Percentiles rank a stretch among this genome's conserved stretches.
These are phyloP conservation scores for Zoroaster sp. DNA, from an alignment of 53 echinoderm and acorn worm genomes.

Conservation along the genomic window DNA sequence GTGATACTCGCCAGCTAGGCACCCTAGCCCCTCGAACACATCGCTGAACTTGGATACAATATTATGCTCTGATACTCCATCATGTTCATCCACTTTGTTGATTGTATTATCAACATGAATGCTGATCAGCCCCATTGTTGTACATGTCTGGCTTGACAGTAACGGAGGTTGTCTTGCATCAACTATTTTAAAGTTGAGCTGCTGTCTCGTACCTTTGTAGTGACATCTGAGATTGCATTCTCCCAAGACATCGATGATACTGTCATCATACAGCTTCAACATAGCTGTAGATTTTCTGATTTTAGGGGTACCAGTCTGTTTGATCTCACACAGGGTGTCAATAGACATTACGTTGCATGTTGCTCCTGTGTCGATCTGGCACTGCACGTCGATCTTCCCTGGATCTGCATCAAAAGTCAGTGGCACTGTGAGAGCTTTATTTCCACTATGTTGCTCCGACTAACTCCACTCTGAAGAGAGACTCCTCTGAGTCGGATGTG, in stretches of 20 bases:
- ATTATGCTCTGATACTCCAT: neutral
- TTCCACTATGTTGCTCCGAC: neutral
- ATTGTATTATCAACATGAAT: neutral
- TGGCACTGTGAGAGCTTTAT: neutral
- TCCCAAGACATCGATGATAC: conserved; percentile 3
- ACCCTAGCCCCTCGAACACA: too few species aligned
- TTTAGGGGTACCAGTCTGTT: neutral
- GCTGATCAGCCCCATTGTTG: neutral
- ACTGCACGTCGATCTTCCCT: neutral
- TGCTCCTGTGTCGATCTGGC: conserved; percentile 53
- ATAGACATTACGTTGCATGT: conserved; percentile 42
- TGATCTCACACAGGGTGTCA: neutral
- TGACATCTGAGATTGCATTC: conserved; percentile 11
- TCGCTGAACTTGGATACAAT: neutral
- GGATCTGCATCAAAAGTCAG: neutral
- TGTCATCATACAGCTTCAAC: conserved; percentile 29
- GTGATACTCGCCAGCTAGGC: neutral
- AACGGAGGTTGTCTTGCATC: conserved; percentile 4
- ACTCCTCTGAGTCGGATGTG: neutral
- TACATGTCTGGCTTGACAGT: conserved; percentile 16
- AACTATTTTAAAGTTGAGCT: conserved; percentile 21
- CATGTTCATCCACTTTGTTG: neutral
- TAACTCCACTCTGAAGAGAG: neutral
- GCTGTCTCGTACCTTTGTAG: neutral
- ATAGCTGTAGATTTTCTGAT: conserved; percentile 1